Evolutionary conservation across 2,113 vertebrate species (phyloP).

Genomic region (Ellobius talpinus): DNA sequence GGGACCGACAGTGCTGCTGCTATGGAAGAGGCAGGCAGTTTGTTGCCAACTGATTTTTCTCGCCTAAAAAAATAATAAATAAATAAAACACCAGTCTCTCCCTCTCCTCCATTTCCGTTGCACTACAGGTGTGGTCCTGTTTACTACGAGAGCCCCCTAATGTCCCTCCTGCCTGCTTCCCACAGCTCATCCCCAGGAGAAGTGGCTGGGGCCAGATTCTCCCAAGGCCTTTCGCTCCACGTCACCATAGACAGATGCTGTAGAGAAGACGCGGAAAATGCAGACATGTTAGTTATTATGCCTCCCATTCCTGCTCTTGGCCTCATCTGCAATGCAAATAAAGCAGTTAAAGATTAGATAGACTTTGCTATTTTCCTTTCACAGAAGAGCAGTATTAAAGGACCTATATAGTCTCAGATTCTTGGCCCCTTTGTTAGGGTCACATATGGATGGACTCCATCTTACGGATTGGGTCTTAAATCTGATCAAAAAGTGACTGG

Average conservation of each 20-base stretch:
- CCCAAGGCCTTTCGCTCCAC: not conserved
- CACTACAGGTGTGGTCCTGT: not conserved
- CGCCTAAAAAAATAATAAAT: not conserved
- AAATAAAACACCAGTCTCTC: not conserved
- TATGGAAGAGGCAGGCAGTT: slow-evolving; percentile 1
- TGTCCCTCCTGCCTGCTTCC: not conserved
- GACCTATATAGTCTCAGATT: not conserved
- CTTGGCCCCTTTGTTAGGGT: not conserved
- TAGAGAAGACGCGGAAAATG: not conserved
- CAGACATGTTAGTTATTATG: not conserved
- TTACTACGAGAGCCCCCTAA: not conserved
- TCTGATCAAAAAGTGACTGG: not conserved
- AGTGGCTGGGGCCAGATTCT: not conserved
- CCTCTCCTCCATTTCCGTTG: not conserved
- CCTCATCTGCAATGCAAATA: slow-evolving; percentile 30
- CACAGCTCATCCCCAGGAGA: not conserved
- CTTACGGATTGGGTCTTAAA: not conserved
- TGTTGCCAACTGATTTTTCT: not conserved
- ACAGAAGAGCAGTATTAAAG: not conserved
- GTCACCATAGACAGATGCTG: not conserved
- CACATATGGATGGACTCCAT: not conserved
- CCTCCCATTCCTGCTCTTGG: not conserved
- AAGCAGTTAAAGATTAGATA: not conserved
- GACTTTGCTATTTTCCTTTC: not conserved
- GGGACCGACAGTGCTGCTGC: not conserved